phyloP scores from a whole-genome alignment of 2,888 invertebrate genomes.

The Calameuta idolon region DNA sequence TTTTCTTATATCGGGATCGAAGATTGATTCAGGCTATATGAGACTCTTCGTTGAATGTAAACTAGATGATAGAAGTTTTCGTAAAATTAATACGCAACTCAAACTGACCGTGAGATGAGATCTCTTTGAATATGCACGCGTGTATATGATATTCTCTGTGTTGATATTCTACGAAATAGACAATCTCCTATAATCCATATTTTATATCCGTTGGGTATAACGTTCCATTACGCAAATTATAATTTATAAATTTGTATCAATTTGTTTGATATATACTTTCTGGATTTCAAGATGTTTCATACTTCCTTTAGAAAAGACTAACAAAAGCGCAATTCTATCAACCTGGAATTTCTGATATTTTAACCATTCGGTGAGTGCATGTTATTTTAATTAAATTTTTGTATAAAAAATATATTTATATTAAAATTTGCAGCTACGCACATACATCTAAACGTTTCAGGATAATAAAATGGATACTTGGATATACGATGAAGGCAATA shows the following conservation, averaged over 20 bases:
- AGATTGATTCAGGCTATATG: not conserved
- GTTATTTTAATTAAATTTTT: not conserved
- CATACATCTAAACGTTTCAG: not conserved
- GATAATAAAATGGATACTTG: not conserved
- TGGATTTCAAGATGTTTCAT: not conserved
- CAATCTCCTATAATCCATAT: not conserved
- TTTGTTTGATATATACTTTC: not conserved
- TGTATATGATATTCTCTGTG: not conserved
- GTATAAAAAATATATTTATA: not conserved
- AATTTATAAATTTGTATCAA: not conserved
- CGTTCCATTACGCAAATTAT: not conserved
- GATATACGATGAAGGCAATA: not conserved
- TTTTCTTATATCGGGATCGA: not conserved
- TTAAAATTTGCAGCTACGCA: not conserved
- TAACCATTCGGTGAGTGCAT: not conserved
- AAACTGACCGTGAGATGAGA: not conserved
- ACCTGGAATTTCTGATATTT: not conserved
- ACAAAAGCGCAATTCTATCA: not conserved
- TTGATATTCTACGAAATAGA: not conserved
- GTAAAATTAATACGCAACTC: not conserved
- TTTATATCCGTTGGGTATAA: not conserved
- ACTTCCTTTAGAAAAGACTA: not conserved
- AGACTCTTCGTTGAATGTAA: not conserved
- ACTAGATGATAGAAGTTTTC: not conserved
- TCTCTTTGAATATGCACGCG: not conserved